Base-by-base conservation (phyloP, 2,797 vertebrate genomes). In the Natrix natrix region DNA sequence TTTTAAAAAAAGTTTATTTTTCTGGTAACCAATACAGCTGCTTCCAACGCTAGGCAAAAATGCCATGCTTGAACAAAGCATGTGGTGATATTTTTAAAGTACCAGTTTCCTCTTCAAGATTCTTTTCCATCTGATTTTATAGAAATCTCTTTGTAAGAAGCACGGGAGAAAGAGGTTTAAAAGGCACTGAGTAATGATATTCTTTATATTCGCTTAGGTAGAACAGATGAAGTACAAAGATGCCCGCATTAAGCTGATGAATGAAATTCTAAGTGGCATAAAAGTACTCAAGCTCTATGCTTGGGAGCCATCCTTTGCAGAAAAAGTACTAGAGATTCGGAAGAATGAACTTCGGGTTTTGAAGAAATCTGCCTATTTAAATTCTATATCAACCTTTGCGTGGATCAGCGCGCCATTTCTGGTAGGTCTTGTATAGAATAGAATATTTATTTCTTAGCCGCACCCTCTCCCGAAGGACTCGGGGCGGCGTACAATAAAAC, bases 201-300 rank as follows among this genome's bases (percentile, higher is more conserved):
- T 89, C 88, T 95, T 93, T 0, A 90, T 52, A 5, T 92, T 32
- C 48, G 59, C 87, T 32, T 78, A 99, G 99, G 98, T 98, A 92
- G 97, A 99, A 90, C 99, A 99, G 94, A 99, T 99, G 99, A 97
- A 97, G 90, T 94, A 99, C 92, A 99, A 99, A 95, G 99, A 99
- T 88, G 96, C 98, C 0, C 98, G 99, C 54, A 99, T 99, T 95
- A 99, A 99, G 94, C 96, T 99, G 86, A 99, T 99, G 99, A 99
- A 98, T 0, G 99, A 99, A 98, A 99, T 99, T 92, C 97, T 99
- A 96, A 98, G 98, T 0, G 99, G 99, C 95, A 99, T 99, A 66
- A 99, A 99, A 95, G 99, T 99, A 69, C 97, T 99, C 88, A 99
- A 99, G 97, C 98, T 99, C 48, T 99, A 99, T 0, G 99, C 99